Base-by-base conservation (phyloP, 2,797 vertebrate species). In the Calcarius lapponicus region DNA sequence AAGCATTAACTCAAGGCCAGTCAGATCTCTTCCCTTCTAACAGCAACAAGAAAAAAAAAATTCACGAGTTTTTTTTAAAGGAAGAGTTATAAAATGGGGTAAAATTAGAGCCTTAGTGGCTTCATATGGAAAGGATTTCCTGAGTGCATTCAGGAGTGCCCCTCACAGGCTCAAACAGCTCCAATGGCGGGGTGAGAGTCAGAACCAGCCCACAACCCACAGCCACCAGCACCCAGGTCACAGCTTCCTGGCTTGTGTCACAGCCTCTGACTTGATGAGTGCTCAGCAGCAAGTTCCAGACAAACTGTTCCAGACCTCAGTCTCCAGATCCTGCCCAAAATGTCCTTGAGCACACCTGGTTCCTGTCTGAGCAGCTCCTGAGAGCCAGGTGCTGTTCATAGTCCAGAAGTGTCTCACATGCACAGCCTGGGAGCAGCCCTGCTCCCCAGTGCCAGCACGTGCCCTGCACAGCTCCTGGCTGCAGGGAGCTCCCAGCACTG, bases 121-220 rank as follows among this genome's bases (percentile, higher is more conserved):
- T 79, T 81, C 38, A 11, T 2, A 36, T 6, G 21, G 18, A 69
- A 78, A 79, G 40, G 9, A 28, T 51, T 73, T 72, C 21, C 36
- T 56, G 66, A 84, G 34, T 13, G 18, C 47, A 50, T 13, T 19
- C 5, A 7, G 50, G 48, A 56, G 18, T 21, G 9, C 17, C 45
- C 15, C 32, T 43, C 51, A 28, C 7, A 24, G 15, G 21, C 43
- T 64, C 25, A 29, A 26, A 24, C 2, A 1, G 32, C 54, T 42
- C 43, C 8, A 43, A 5, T 1, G 28, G 24, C 0, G 0, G 4
- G 11, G 17, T 34, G 48, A 3, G 19, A 73, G 34, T 34, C 28
- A 28, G 22, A 80, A 26, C 11, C 40, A 65, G 6, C 24, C 53
- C 54, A 34, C 53, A 57, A 16, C 20, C 18, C 66, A 60, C 45